Conservation (phyloP, 2,888 invertebrate genomes). For the Cerceris rybyensis region DNA sequence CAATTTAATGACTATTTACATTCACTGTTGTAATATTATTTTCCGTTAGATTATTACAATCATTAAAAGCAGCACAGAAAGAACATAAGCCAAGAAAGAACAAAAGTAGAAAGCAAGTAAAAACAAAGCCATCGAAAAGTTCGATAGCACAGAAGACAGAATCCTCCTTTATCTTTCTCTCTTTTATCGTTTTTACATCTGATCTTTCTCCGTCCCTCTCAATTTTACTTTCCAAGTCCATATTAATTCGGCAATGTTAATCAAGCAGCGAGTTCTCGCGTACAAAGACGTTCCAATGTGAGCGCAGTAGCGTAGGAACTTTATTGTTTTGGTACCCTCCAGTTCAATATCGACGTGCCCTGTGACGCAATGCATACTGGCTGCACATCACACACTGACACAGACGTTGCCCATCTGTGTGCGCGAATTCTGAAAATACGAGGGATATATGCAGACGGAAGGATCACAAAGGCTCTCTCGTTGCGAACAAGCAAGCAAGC, state of each 20-base stretch:
- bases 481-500: conserved; percentile 38
- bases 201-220: conserved; percentile 1
- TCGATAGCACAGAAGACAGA: background rate
- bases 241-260: conserved; percentile 67
- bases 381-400: conserved; percentile 30
- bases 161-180: background rate
- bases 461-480: conserved; percentile 61
- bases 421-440: conserved; percentile 41
- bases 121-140: background rate
- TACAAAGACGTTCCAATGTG: conserved; percentile 51
- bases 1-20: no score
- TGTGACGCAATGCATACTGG: conserved; percentile 64
- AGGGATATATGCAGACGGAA: conserved; percentile 48
- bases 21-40: no score
- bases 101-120: background rate
- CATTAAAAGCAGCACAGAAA: no score
- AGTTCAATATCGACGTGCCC: conserved; percentile 70
- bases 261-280: conserved; percentile 63
- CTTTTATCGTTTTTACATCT: background rate
- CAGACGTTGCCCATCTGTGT: conserved; percentile 5
- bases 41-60: no score
- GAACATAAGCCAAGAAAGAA: no score
- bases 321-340: conserved; percentile 62
- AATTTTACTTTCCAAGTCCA: conserved; percentile 10
- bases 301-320: conserved; percentile 45